Evolutionary conservation across 2,888 invertebrate genomes (phyloP).

Genomic region (Hydrotaea cyrtoneurina): DNA sequence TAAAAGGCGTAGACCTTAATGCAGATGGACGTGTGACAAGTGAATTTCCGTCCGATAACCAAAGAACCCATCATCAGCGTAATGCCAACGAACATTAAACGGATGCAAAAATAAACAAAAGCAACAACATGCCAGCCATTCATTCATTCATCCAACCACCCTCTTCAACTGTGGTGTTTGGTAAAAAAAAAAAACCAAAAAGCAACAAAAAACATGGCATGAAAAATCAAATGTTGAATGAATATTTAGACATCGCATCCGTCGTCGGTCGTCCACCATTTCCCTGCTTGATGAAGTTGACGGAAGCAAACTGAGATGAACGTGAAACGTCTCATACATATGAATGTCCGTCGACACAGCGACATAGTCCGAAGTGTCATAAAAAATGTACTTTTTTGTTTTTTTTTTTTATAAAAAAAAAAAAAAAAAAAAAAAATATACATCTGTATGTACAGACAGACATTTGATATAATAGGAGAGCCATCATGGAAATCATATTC

Average conservation of each 20-base stretch:
- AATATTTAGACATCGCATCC: conserved; percentile 25
- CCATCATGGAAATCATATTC: conserved; percentile 13
- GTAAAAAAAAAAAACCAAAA: not conserved
- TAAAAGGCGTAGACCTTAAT: conserved; percentile 28
- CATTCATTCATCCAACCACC: too few relatives aligned
- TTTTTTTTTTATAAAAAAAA: not conserved
- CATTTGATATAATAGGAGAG: not conserved
- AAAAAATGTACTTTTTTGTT: conserved; percentile 49
- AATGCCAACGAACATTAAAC: conserved; percentile 45
- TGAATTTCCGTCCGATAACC: conserved; percentile 46
- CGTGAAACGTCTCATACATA: not conserved
- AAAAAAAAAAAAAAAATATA: too few relatives aligned
- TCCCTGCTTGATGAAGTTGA: not conserved
- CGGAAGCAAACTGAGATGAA: not conserved
- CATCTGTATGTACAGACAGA: not conserved
- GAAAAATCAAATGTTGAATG: conserved; percentile 24
- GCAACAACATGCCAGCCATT: not conserved
- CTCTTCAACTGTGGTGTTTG: not conserved
- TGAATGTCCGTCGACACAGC: conserved; percentile 18
- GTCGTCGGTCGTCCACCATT: not conserved
- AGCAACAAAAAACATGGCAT: too few relatives aligned
- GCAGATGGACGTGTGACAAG: conserved; percentile 62
- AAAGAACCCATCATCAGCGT: conserved; percentile 36
- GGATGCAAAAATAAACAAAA: conserved; percentile 53
- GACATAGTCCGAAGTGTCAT: conserved; percentile 35